Evolutionary conservation across 35 echinoderm and acorn worm species (phyloP).

Genomic region (Eucidaris tribuloides): DNA sequence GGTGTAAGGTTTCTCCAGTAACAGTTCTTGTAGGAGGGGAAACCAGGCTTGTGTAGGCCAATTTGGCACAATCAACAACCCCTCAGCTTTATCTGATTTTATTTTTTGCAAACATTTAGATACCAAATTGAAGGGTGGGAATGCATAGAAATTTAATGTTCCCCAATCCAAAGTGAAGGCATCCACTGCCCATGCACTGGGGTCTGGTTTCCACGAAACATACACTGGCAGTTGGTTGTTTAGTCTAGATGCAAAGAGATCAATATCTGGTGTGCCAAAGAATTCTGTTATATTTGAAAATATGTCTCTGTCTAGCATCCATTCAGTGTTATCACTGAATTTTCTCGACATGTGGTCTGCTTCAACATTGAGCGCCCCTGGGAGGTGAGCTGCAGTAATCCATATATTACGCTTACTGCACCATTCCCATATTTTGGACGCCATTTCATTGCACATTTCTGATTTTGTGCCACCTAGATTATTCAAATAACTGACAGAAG

Average conservation of each 20-base stretch:
- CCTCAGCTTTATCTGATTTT: slow-evolving; percentile 36
- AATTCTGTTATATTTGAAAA: slow-evolving; percentile 12
- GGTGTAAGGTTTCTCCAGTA: too few species aligned
- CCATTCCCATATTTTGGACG: slow-evolving; percentile 69
- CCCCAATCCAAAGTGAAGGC: too few species aligned
- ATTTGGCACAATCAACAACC: slow-evolving; percentile 70
- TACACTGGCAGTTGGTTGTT: slow-evolving; percentile 34
- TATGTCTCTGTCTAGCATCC: slow-evolving; percentile 27
- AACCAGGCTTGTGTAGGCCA: slow-evolving; percentile 87
- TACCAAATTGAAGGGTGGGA: slow-evolving; percentile 55
- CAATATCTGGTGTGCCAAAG: slow-evolving; percentile 44
- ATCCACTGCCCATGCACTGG: background rate
- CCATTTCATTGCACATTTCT: slow-evolving; percentile 47
- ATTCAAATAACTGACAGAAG: slow-evolving; percentile 64
- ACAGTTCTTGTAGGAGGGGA: slow-evolving; percentile 31
- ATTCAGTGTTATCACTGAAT: slow-evolving; percentile 44
- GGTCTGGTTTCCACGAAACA: slow-evolving; percentile 37
- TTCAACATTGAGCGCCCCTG: slow-evolving; percentile 26
- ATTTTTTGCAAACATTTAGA: slow-evolving; percentile 60
- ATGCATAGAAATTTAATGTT: slow-evolving; percentile 78
- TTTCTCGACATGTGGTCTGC: slow-evolving; percentile 42
- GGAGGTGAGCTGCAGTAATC: slow-evolving; percentile 44
- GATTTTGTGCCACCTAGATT: slow-evolving; percentile 66
- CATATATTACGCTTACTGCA: slow-evolving; percentile 58
- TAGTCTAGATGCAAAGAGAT: slow-evolving; percentile 62